A percentile compares a stretch with the other conserved stretches of the same genome.
Evolutionary conservation across 2,888 invertebrate species (phyloP).

Genomic region (Phyllotreta striolata): DNA sequence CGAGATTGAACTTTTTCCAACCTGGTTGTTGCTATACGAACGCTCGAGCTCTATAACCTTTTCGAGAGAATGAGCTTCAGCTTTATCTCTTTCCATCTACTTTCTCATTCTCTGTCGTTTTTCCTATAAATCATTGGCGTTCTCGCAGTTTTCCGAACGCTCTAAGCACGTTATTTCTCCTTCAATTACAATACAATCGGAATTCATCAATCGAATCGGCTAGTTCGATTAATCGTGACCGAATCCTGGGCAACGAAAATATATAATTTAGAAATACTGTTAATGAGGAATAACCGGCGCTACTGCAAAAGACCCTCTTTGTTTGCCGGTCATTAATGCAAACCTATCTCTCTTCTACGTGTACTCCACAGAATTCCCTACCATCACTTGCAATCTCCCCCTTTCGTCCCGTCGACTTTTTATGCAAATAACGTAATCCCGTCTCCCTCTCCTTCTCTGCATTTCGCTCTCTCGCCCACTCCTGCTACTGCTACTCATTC

Average conservation of each 20-base stretch:
- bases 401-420: conserved; percentile 47
- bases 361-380: conserved; percentile 47
- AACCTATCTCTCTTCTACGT: conserved; percentile 53
- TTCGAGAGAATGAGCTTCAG: conserved; percentile 28
- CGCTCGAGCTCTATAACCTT: conserved; percentile 35
- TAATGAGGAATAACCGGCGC: conserved; percentile 22
- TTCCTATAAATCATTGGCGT: conserved; percentile 41
- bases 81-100: conserved; percentile 39
- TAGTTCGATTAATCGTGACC: too few relatives aligned
- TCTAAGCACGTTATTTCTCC: not conserved
- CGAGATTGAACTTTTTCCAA: conserved; percentile 25
- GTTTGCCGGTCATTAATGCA: conserved; percentile 54
- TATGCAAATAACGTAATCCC: conserved; percentile 52
- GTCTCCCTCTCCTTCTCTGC: conserved; percentile 51
- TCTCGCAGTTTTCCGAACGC: not conserved
- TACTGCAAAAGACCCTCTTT: conserved; percentile 46
- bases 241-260: not conserved
- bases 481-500: conserved; percentile 49
- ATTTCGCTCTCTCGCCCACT: too few relatives aligned
- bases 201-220: too few relatives aligned
- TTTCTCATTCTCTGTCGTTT: conserved; percentile 44
- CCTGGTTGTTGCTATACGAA: conserved; percentile 35
- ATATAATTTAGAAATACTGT: not conserved
- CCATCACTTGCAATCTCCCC: conserved; percentile 44
- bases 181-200: too few relatives aligned